Percentiles rank a stretch among this genome's conserved stretches.
Evolutionary conservation across 2,113 vertebrate species (phyloP).

Genomic region (Tretioscincus oriximinensis): DNA sequence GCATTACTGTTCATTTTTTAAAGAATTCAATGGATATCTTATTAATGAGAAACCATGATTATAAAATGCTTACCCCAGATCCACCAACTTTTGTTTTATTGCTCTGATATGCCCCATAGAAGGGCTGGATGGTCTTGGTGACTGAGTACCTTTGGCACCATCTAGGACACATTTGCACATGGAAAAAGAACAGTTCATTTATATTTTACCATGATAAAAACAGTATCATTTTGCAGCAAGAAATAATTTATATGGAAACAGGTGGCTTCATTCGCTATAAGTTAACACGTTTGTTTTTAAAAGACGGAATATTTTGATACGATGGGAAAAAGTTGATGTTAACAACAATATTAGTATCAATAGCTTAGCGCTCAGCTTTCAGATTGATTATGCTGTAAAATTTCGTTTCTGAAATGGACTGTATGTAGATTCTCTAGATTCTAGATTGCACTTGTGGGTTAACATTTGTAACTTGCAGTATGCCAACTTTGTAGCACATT

Average conservation of each 20-base stretch:
- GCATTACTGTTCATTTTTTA: not conserved
- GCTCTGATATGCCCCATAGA: constrained; percentile 73
- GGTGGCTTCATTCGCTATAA: not conserved
- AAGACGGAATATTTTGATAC: not conserved
- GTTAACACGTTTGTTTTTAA: not conserved
- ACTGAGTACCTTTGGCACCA: constrained; percentile 68
- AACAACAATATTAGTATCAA: not conserved
- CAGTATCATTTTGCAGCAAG: constrained; percentile 28
- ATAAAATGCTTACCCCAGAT: constrained; percentile 77
- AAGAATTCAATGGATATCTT: not conserved
- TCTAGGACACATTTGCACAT: constrained; percentile 69
- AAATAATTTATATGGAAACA: constrained; percentile 2
- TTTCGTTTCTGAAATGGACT: too few species aligned
- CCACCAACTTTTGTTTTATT: constrained; percentile 74
- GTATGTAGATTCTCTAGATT: too few species aligned
- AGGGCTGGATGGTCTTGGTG: constrained; percentile 66
- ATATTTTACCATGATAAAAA: constrained; percentile 26
- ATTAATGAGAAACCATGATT: constrained; percentile 35
- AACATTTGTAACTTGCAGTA: too few species aligned
- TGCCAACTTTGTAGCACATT: too few species aligned
- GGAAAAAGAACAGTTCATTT: constrained; percentile 57
- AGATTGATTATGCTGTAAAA: too few species aligned
- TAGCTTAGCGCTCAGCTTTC: too few species aligned
- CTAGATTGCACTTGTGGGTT: too few species aligned
- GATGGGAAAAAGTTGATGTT: not conserved